Evolutionary conservation across 2,888 invertebrate genomes (phyloP).

Genomic region (Entomobrya proxima): DNA sequence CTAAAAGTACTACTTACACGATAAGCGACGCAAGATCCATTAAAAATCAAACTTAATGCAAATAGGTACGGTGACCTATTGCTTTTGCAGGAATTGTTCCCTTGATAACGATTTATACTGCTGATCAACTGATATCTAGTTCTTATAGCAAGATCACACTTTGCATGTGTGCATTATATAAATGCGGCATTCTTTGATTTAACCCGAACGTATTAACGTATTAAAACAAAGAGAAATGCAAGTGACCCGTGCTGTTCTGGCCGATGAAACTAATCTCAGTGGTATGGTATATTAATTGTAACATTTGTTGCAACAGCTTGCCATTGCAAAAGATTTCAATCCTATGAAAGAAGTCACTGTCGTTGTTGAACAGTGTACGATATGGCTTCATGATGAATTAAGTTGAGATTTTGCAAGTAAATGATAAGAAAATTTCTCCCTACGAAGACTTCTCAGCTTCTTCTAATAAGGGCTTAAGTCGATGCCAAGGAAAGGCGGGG

Average conservation of each 20-base stretch:
- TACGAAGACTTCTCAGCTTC: conserved; percentile 70
- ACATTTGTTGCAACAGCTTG: neutral
- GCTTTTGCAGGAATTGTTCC: conserved; percentile 33
- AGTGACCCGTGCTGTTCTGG: conserved; percentile 24
- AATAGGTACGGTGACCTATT: conserved; percentile 34
- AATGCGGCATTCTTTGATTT: neutral
- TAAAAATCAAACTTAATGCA: conserved; percentile 52
- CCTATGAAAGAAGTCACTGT: conserved; percentile 44
- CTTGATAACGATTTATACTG: conserved; percentile 38
- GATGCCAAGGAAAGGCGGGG: conserved; percentile 73
- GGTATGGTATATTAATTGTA: neutral
- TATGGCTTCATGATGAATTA: conserved; percentile 60
- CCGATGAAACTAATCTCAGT: conserved; percentile 3
- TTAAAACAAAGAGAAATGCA: conserved; percentile 15
- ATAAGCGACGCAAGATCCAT: conserved; percentile 56
- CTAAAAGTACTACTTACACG: conserved; percentile 35
- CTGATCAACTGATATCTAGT: neutral
- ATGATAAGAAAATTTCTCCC: conserved; percentile 48
- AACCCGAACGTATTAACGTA: neutral
- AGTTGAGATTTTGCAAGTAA: conserved; percentile 54
- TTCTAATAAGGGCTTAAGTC: conserved; percentile 69
- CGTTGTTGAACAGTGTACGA: conserved; percentile 38
- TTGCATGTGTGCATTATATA: neutral
- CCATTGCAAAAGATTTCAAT: neutral
- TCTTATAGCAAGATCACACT: conserved; percentile 20